Base-by-base conservation (phyloP, 2,888 invertebrate genomes). In the Oxyteleia sp. region DNA sequence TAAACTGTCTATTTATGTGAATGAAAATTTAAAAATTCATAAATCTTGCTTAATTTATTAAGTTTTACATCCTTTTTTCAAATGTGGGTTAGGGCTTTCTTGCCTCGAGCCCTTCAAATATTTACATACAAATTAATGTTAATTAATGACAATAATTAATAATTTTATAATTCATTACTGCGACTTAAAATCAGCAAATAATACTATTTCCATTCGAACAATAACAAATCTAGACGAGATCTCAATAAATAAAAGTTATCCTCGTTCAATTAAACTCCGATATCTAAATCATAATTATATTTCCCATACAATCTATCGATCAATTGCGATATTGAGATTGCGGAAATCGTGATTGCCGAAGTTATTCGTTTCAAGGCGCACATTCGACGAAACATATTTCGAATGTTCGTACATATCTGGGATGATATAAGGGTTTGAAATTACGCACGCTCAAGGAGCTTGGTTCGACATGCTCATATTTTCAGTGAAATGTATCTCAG, bases 221-320 rank as follows among this genome's bases (percentile, higher is more conserved):
- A n/a, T n/a, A n/a, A n/a, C n/a, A n/a, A n/a, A n/a, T n/a, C n/a
- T n/a, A n/a, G n/a, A n/a, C n/a, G n/a, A n/a, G n/a, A n/a, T n/a
- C n/a, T n/a, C 80, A 76, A 23, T 23, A 23, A 23, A 23, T 23
- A 23, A 23, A 23, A 23, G 5, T 4, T 5, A 23, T n/a, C n/a
- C n/a, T n/a, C n/a, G n/a, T 5, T 26, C 32, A 8, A 32, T 32
- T 7, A 32, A 32, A 38, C 7, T n/a, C n/a, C 2, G 1, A 38
- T 38, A 2, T n/a, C n/a, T 2, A 32, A 38, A 38, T 97, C 97
- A 97, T 38, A 38, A 38, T 38, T 38, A 38, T 38, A 38, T 38
- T 38, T 38, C 38, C 3, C 11, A 20, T 23, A 15, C 11, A 11
- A 32, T 57, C 38, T 20, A 63, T 76, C 23, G 64, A 66, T 66